Base-by-base conservation (phyloP, 2,888 invertebrate species). In the Malthinus seriepunctatus region DNA sequence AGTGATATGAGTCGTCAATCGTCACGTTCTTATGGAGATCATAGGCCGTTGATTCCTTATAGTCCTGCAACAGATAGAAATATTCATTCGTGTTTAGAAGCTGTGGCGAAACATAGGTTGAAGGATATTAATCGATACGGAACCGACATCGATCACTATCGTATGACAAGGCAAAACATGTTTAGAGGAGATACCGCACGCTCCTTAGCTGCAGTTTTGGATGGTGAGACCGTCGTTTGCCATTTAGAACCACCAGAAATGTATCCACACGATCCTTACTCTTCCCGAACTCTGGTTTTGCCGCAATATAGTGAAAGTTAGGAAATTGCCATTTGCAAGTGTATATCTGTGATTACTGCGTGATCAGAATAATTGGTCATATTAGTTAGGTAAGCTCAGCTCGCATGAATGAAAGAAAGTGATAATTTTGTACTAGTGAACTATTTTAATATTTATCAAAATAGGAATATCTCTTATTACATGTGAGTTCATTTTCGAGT, bases 181-280 rank as follows among this genome's bases (percentile, higher is more conserved):
- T 83, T 82, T 57, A 81, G 82, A 65, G 84, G 84, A 1, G 84
- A 80, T 68, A 82, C 84, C 58, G 84, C 84, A 77, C 78, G 86
- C 63, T 84, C 86, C 7, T 68, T 86, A 64, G 89, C 93, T 31
- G 93, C 93, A 9, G 93, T 93, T 62, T 81, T 93, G 51, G 91
- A 93, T 74, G 92, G 93, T 44, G 89, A 90, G 71, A 92, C 92
- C 60, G 93, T 93, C 58, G 90, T 93, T 56, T 93, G 93, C 78
- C 92, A 92, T 75, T 78, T 93, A 70, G 91, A 93, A 76, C 92
- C 91, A 35, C 87, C 85, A 32, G 81, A 79, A 61, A 74, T 77
- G 69, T 78, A 76, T 68, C 73, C 75, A 38, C 76, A 81, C 60
- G 81, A 81, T 69, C 79, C 82, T 71, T 83, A 82, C 70, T 79